These are phyloP conservation scores for Phataginus tetradactyla DNA, from an alignment of 2,797 vertebrate species.

Conservation along the genomic window DNA sequence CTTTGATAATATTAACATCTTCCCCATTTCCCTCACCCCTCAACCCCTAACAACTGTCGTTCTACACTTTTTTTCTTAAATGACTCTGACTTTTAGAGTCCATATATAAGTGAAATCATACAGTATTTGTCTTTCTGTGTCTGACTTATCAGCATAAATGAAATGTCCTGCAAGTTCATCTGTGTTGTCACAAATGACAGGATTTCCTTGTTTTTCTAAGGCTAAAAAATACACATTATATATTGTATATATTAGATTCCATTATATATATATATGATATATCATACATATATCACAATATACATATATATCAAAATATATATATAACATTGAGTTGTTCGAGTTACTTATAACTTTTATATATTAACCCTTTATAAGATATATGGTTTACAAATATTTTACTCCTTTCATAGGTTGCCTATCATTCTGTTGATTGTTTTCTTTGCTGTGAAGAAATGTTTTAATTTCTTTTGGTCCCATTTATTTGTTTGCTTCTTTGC, in stretches of 20 bases:
- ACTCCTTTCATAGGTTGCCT: background rate
- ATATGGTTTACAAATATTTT: background rate
- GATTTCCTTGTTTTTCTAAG: background rate
- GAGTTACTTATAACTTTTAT: background rate
- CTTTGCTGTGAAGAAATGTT: background rate
- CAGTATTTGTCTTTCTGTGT: background rate
- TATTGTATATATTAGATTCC: background rate
- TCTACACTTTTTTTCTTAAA: background rate
- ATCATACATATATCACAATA: too few species aligned
- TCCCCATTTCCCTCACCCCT: background rate
- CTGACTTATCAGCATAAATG: background rate
- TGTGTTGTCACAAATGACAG: background rate
- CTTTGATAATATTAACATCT: background rate
- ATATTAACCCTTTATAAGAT: background rate
- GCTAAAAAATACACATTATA: background rate
- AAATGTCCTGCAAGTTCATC: background rate
- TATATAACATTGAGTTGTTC: background rate
- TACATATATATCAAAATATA: too few species aligned
- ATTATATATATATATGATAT: background rate
- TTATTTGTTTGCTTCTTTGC: background rate
- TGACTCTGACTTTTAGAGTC: background rate
- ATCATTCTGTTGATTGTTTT: background rate
- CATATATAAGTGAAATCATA: background rate
- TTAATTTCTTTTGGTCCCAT: background rate
- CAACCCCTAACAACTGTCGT: background rate